Evolutionary conservation across 2,113 vertebrate species (phyloP), one percentile per base, ranked within the genome.

Genomic region (Nesoenas mayeri): DNA sequence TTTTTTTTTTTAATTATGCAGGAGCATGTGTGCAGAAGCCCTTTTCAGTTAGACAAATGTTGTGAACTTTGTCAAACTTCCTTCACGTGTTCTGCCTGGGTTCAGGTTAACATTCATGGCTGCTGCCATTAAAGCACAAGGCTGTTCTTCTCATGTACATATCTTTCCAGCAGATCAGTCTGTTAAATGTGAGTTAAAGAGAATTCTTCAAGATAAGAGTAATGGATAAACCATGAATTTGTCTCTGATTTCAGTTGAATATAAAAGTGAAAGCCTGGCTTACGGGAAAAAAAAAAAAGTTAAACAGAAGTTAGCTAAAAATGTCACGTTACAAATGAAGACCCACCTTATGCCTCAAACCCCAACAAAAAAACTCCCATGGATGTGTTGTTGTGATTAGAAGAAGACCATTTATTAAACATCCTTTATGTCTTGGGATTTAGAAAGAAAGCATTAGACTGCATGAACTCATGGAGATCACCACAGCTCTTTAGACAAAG

Each of bases 141-240:
- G 57, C 34, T 71, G 22, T 65, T 80, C 17, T 87, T 69, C 60
- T 77, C 19, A 28, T 0, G 6, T 62, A 54, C 6, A 0, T 93
- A 48, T 62, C 74, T 91, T 62, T 85, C 44, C 48, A 74, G 65
- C 40, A 83, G 64, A 81, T 83, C 75, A 93, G 54, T 56, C 50
- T 34, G 54, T 92, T 88, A 91, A 91, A 75, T 75, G 36, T 18
- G 11, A 67, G 26, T 62, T 88, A 58, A 89, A 91, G 32, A 79
- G 38, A 85, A 42, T 54, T 9, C 36, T 77, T 90, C 51, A 71
- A 65, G 56, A 28, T 78, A 77, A 89, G 12, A 74, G 24, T 85
- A 79, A 90, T 85, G 53, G 64, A 71, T 56, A 50, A 16, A 48
- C 15, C 29, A 12, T 69, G 16, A 74, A 62, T 80, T 89, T 84